Percentiles rank a stretch among this genome's conserved stretches.
These are phyloP conservation scores for Pelvicachromis taeniatus DNA, from an alignment of 2,113 vertebrate genomes.

Conservation along the genomic window DNA sequence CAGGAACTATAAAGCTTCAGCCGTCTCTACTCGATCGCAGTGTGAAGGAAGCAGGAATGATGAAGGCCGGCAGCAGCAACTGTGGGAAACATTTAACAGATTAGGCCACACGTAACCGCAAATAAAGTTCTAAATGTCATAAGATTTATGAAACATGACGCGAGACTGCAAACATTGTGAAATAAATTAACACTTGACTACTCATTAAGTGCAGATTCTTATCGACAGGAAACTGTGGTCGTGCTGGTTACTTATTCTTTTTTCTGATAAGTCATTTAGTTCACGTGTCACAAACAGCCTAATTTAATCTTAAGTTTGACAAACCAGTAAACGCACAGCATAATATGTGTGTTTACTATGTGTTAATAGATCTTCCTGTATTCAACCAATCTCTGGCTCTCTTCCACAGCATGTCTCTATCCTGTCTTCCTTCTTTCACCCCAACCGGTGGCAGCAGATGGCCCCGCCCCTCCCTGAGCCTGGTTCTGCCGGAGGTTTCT, in stretches of 20 bases:
- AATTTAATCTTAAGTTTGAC: background rate
- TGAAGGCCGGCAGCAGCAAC: constrained; percentile 2
- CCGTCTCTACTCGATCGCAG: background rate
- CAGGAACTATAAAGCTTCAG: background rate
- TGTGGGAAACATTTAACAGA: background rate
- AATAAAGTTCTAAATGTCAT: background rate
- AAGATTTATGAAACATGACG: background rate
- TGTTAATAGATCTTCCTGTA: too few species aligned
- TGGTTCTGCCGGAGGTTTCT: too few species aligned
- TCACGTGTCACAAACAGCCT: background rate
- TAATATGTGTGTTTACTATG: too few species aligned
- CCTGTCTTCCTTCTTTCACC: too few species aligned
- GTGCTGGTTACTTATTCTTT: background rate
- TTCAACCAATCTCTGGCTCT: too few species aligned
- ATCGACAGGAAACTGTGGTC: background rate
- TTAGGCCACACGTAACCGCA: background rate
- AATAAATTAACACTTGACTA: background rate
- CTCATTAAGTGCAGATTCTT: background rate
- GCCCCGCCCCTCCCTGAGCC: too few species aligned
- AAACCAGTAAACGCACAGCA: background rate
- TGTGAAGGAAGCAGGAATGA: background rate
- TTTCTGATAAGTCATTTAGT: background rate
- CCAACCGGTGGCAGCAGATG: too few species aligned
- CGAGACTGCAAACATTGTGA: background rate
- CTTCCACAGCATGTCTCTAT: too few species aligned